phyloP scores from a whole-genome alignment of 2,113 vertebrate genomes.

The Hiodon tergisus region DNA sequence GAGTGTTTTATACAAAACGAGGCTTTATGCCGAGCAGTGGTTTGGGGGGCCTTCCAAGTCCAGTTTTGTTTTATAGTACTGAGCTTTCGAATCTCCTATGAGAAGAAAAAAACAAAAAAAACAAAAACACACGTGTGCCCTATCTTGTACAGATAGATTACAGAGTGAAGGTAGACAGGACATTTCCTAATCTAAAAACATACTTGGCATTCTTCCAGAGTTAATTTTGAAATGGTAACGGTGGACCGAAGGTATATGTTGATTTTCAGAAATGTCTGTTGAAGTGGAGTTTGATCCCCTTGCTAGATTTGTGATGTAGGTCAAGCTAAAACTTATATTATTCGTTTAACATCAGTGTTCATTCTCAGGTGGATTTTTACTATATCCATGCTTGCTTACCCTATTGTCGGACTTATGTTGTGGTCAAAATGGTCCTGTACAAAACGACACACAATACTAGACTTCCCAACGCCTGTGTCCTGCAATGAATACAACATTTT shows the following conservation, averaged over 20 bases:
- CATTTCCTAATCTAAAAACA: neutral
- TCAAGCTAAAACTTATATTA: too few relatives aligned
- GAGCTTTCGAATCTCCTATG: neutral
- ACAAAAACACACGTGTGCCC: neutral
- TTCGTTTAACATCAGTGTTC: too few relatives aligned
- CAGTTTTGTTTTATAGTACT: neutral
- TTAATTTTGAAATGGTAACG: too few relatives aligned
- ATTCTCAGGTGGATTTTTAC: too few relatives aligned
- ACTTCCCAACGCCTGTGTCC: conserved; percentile 97
- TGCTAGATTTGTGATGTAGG: too few relatives aligned
- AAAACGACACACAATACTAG: conserved; percentile 93
- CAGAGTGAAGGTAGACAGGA: neutral
- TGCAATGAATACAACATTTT: conserved; percentile 50
- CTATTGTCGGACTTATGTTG: conserved; percentile 94
- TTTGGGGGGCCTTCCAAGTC: neutral
- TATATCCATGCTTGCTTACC: conserved; percentile 64
- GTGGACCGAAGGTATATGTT: neutral
- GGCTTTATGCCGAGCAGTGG: neutral
- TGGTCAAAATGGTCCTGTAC: conserved; percentile 97
- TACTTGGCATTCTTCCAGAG: neutral
- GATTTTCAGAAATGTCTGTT: neutral
- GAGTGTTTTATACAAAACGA: neutral
- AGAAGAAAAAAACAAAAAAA: neutral
- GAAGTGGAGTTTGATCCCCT: neutral
- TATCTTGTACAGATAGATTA: neutral